phyloP scores from a whole-genome alignment of 1,140 invertebrate genomes.

The Cepaea nemoralis region DNA sequence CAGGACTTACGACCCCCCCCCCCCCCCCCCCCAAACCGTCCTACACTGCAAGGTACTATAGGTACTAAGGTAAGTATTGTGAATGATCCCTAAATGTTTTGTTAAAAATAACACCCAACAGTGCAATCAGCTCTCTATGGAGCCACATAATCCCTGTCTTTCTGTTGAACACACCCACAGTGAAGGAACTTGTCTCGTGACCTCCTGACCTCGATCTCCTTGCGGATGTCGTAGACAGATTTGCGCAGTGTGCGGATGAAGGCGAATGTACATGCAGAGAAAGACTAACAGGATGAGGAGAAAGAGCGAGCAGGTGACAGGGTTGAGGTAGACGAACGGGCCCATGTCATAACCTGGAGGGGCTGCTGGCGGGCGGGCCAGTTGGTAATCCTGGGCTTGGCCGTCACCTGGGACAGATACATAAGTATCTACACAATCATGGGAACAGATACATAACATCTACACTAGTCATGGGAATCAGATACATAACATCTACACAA shows the following conservation, averaged over 20 bases:
- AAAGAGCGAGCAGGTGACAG: constrained; percentile 6
- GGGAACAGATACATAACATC: no score
- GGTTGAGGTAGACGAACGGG: constrained; percentile 7
- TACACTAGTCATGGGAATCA: no score
- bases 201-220: not conserved
- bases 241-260: constrained; percentile 10
- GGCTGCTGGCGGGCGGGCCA: not conserved
- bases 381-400: not conserved
- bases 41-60: no score
- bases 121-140: no score
- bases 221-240: constrained; percentile 25
- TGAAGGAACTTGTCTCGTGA: constrained; percentile 17
- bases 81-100: no score
- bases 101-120: no score
- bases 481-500: no score
- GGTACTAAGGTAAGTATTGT: no score
- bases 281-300: not conserved
- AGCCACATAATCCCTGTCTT: not conserved
- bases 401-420: not conserved
- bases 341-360: not conserved
- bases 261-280: not conserved
- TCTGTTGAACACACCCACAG: not conserved
- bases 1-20: no score
- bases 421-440: no score
- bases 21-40: no score